phyloP scores from a whole-genome alignment of 2,113 vertebrate genomes.

The Macheiramphus alcinus region DNA sequence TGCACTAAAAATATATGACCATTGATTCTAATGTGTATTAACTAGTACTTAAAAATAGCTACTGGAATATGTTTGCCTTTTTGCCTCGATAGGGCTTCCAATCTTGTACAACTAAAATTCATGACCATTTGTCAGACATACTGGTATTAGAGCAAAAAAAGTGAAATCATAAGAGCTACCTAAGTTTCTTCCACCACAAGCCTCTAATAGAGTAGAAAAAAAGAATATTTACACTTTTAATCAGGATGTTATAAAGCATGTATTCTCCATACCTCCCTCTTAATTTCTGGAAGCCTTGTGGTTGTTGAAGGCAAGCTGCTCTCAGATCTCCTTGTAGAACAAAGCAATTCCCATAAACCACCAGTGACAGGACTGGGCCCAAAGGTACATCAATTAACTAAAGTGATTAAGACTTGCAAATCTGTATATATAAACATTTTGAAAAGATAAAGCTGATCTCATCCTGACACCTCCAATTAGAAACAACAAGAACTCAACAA shows the following conservation, averaged over 20 bases:
- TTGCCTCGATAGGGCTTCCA: background rate
- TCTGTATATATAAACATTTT: background rate
- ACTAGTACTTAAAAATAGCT: background rate
- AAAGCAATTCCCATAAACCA: background rate
- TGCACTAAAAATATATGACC: background rate
- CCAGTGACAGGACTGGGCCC: background rate
- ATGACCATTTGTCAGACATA: background rate
- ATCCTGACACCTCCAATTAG: background rate
- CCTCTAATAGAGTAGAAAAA: background rate
- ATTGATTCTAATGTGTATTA: background rate
- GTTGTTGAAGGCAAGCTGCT: background rate
- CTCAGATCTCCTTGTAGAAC: background rate
- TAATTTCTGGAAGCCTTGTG: background rate
- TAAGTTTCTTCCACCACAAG: background rate
- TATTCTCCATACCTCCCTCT: background rate
- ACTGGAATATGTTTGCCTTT: background rate
- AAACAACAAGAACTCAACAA: background rate
- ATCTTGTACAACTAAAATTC: background rate
- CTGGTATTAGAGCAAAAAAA: background rate
- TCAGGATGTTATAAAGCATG: background rate
- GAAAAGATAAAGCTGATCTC: background rate
- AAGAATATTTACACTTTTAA: background rate
- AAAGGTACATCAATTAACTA: background rate
- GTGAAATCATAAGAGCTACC: background rate
- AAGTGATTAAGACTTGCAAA: background rate